Evolutionary conservation across 2,113 vertebrate species (phyloP).

Genomic region (Myrmophylax atrothorax): DNA sequence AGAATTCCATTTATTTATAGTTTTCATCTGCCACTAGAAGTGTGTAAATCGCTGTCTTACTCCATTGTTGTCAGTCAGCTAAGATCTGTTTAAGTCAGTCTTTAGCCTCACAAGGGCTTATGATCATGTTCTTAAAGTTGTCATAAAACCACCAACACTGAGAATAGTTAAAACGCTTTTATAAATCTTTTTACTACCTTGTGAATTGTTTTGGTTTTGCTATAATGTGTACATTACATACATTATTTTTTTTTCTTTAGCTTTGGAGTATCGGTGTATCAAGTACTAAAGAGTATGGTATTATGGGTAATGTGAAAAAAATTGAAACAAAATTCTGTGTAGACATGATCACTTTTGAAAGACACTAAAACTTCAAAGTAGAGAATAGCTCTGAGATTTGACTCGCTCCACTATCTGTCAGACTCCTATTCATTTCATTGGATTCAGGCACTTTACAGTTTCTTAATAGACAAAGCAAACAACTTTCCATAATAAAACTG

Average conservation of each 20-base stretch:
- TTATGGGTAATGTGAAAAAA: neutral
- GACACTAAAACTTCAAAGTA: neutral
- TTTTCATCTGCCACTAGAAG: neutral
- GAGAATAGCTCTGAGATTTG: neutral
- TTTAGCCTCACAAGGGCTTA: neutral
- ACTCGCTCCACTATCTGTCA: neutral
- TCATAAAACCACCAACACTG: neutral
- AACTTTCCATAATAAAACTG: constrained; percentile 11
- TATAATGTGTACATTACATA: neutral
- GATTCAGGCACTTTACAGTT: neutral
- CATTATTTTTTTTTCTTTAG: neutral
- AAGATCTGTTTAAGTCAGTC: neutral
- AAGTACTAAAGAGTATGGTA: neutral
- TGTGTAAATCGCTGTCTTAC: neutral
- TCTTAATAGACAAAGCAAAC: constrained; percentile 9
- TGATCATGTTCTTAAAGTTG: neutral
- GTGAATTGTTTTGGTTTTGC: neutral
- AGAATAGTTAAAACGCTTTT: neutral
- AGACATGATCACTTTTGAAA: neutral
- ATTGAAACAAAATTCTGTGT: neutral
- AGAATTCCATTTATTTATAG: neutral
- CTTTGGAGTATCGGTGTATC: neutral
- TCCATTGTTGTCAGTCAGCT: neutral
- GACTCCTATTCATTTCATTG: neutral
- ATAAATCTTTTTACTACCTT: neutral